Percentiles rank a stretch among this genome's conserved stretches.
phyloP scores from a whole-genome alignment of 2,113 vertebrate species.

The Phaetusa simplex region DNA sequence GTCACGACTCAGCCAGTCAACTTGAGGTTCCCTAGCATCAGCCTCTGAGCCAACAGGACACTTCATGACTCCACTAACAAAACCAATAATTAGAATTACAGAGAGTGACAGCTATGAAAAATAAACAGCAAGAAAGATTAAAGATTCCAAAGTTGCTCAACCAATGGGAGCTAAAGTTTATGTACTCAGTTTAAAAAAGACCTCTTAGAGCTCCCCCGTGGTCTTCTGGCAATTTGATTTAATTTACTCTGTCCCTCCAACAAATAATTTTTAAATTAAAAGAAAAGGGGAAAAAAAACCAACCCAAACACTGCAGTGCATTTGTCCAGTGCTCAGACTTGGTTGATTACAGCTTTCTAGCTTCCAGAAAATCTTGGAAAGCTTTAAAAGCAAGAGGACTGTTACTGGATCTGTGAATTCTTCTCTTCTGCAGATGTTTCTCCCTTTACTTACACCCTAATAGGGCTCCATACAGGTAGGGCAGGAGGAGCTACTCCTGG shows the following conservation, averaged over 20 bases:
- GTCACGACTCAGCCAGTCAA: constrained; percentile 18
- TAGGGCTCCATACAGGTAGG: neutral
- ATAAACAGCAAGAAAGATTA: constrained; percentile 63
- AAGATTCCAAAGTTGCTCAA: constrained; percentile 6
- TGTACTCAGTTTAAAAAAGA: constrained; percentile 23
- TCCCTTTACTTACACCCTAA: neutral
- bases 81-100: constrained; percentile 51
- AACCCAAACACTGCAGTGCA: neutral
- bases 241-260: constrained; percentile 54
- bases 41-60: constrained; percentile 9
- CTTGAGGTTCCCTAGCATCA: constrained; percentile 30
- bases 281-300: neutral
- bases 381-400: neutral
- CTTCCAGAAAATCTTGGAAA: constrained; percentile 20
- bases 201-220: constrained; percentile 26
- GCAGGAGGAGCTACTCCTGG: neutral
- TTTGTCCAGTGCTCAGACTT: neutral
- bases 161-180: constrained; percentile 36
- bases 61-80: constrained; percentile 49
- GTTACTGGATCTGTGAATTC: neutral
- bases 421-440: neutral
- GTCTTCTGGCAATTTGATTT: constrained; percentile 44
- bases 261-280: constrained; percentile 64
- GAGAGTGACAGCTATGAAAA: constrained; percentile 60
- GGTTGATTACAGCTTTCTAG: neutral